phyloP scores from a whole-genome alignment of 2,113 vertebrate genomes.

The Pelobates fuscus region DNA sequence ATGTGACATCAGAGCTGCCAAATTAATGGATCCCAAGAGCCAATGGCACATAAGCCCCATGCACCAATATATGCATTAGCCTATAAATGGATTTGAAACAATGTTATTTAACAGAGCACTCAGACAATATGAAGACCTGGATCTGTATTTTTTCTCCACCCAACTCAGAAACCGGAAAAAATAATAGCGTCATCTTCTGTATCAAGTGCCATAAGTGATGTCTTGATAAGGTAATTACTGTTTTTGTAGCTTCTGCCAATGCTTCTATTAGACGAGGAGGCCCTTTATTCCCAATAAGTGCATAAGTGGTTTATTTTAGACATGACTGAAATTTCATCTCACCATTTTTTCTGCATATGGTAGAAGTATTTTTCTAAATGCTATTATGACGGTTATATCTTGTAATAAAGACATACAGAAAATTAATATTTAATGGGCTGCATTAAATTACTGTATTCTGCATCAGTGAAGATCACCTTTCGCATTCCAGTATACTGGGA shows the following conservation, averaged over 20 bases:
- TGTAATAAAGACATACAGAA: constrained; percentile 33
- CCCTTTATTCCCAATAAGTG: constrained; percentile 23
- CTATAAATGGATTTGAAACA: no score
- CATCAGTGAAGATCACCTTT: constrained; percentile 17
- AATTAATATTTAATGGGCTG: constrained; percentile 32
- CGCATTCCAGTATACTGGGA: constrained; percentile 25
- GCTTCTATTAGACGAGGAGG: constrained; percentile 8
- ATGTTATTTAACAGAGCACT: no score
- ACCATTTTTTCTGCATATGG: constrained; percentile 4
- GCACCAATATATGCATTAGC: no score
- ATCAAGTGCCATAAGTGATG: constrained; percentile 19
- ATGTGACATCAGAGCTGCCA: no score
- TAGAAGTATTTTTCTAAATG: constrained; percentile 18
- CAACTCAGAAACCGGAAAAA: no score
- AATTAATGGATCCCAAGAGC: no score
- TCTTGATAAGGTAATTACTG: constrained; percentile 16
- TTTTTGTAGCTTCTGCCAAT: constrained; percentile 8
- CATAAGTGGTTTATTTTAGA: constrained; percentile 36
- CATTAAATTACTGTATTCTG: constrained; percentile 35
- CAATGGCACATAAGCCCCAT: no score
- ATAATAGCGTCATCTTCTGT: not conserved
- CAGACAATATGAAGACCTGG: no score
- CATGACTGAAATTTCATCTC: constrained; percentile 32
- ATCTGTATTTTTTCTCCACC: no score
- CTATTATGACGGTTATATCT: constrained; percentile 22